Conservation (phyloP, 2,888 invertebrate genomes). For the Philopedon plagiatum region DNA sequence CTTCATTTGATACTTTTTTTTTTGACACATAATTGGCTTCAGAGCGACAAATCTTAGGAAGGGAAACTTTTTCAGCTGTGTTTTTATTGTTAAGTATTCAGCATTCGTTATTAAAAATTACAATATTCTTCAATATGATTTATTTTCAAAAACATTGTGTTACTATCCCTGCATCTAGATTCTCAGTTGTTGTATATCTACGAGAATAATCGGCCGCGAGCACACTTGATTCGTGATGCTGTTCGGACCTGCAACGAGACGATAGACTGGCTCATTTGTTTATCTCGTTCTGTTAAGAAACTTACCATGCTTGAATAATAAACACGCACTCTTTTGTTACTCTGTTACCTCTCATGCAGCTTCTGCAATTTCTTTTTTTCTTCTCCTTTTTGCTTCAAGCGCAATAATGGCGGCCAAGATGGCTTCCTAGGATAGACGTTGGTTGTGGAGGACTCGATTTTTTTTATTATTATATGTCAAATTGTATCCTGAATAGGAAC, state of each 20-base stretch:
- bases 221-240: slow-evolving; percentile 51
- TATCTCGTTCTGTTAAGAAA: slow-evolving; percentile 65
- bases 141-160: slow-evolving; percentile 4
- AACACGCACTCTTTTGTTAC: slow-evolving; percentile 64
- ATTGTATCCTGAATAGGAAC: too few species aligned
- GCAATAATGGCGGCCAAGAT: slow-evolving; percentile 48
- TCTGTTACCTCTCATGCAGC: slow-evolving; percentile 43
- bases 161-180: slow-evolving; percentile 43
- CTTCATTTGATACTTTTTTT: too few species aligned
- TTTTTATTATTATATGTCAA: too few species aligned
- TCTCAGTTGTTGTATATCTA: slow-evolving; percentile 36
- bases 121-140: too few species aligned
- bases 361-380: slow-evolving; percentile 38
- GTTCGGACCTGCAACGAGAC: slow-evolving; percentile 62
- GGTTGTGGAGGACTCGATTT: background rate
- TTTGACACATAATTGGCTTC: too few species aligned
- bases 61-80: too few species aligned
- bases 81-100: too few species aligned
- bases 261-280: slow-evolving; percentile 67
- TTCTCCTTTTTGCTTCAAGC: slow-evolving; percentile 36
- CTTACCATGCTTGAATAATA: slow-evolving; percentile 67
- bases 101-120: too few species aligned
- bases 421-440: slow-evolving; percentile 48
- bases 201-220: slow-evolving; percentile 39
- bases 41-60: too few species aligned